Base-by-base conservation (phyloP, 2,113 vertebrate genomes). In the Cyprinodon brontotheroides region DNA sequence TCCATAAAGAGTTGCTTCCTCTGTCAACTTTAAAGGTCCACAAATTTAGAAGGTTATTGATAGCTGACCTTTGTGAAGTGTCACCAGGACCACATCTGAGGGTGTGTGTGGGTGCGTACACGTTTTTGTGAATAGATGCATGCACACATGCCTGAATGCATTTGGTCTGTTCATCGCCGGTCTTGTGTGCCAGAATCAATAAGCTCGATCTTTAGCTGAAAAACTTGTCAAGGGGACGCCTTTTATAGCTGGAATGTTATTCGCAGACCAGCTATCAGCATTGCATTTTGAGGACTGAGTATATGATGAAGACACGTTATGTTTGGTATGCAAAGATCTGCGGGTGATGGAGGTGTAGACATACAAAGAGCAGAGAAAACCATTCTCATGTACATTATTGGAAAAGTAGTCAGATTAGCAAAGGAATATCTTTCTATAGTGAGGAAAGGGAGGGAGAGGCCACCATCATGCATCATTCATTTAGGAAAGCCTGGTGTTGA, bases 21-120 rank as follows among this genome's bases (percentile, higher is more conserved):
- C 66, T 79, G 76, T 86, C 84, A 79, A 62, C 72, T 71, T 78
- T 60, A 81, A 77, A 86, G 79, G 64, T 68, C 48, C 20, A 77
- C 80, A 87, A 61, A 90, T 92, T 91, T 90, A 89, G 86, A 87
- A 48, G 0, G 67, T 74, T 86, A 84, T 79, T 90, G 87, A 90
- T 83, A 88, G 74, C 47, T 91, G 89, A 91, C 89, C 89, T 91
- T 91, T 92, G 45, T 29, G 68, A 73, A 75, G 86, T 81, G 83
- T 81, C 81, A 81, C 63, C 78, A 10, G 65, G 77, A 79, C 80
- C 74, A 79, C 89, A 84, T 88, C 80, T 86, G 72, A 78, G 72
- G 17, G 78, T 45, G 71, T 74, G 82, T 68, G 76, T 65, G 11
- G 48, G 74, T 70, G 63, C 50, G 29, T n/a, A 7, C 15, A 50